These are phyloP conservation scores for Cephonodes hylas DNA, from an alignment of 2,888 invertebrate genomes.

Conservation along the genomic window DNA sequence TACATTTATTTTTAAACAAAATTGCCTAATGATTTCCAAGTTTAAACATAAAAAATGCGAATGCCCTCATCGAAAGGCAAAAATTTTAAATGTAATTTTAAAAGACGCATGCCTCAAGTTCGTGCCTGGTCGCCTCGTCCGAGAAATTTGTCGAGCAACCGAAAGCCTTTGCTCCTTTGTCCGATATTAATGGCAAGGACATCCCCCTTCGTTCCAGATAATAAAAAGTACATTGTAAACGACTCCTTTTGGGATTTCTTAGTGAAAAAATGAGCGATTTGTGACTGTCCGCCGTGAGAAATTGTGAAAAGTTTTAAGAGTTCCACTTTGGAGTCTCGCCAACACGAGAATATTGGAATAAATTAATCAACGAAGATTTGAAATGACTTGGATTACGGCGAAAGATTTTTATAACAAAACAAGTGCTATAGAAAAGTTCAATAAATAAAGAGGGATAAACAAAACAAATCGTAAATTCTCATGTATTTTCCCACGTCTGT, in stretches of 20 bases:
- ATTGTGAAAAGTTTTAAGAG: constrained; percentile 17
- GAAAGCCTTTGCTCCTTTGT: constrained; percentile 45
- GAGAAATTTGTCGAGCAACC: constrained; percentile 47
- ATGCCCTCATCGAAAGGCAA: too few species aligned
- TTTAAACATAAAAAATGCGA: too few species aligned
- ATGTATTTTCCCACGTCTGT: too few species aligned
- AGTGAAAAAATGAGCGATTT: constrained; percentile 46
- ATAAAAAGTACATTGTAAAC: constrained; percentile 55
- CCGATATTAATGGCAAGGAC: constrained; percentile 54
- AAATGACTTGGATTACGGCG: background rate
- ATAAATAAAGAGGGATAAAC: too few species aligned
- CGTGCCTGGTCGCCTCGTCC: constrained; percentile 20
- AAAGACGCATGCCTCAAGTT: background rate
- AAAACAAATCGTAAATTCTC: too few species aligned
- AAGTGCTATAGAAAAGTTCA: too few species aligned
- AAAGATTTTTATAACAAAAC: background rate
- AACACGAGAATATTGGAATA: background rate
- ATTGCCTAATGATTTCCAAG: too few species aligned
- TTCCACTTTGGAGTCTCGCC: constrained; percentile 9
- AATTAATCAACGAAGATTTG: background rate
- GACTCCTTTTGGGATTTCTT: constrained; percentile 41
- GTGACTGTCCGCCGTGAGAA: constrained; percentile 35
- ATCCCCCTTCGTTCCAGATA: constrained; percentile 44
- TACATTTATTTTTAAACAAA: too few species aligned
- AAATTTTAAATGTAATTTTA: too few species aligned